A percentile compares a stretch with the other conserved stretches of the same genome.
phyloP scores from a whole-genome alignment of 2,113 vertebrate genomes.

The Emydura subglobosa region DNA sequence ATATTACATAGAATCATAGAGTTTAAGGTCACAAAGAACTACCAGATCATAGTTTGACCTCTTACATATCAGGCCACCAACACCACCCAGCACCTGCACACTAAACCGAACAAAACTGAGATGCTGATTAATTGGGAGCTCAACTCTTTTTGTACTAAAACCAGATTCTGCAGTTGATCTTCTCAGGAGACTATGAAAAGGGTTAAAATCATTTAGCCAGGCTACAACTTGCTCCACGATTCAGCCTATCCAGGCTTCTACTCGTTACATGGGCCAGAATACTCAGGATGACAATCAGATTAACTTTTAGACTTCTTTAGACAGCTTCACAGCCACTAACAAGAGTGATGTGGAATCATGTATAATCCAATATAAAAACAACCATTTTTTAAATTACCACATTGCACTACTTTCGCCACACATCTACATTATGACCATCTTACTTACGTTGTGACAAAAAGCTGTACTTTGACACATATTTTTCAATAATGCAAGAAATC shows the following conservation, averaged over 20 bases:
- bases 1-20: neutral
- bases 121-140: neutral
- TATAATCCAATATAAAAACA: neutral
- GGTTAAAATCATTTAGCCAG: neutral
- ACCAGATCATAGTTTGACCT: neutral
- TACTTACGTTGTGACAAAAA: neutral
- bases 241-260: neutral
- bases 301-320: neutral
- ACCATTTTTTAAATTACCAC: neutral
- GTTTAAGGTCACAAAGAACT: neutral
- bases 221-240: neutral
- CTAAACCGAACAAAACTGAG: neutral
- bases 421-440: neutral
- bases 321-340: neutral
- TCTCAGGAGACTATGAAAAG: neutral
- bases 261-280: neutral
- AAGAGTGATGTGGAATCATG: neutral
- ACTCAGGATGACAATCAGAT: neutral
- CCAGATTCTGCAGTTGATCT: neutral
- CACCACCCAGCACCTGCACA: neutral
- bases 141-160: neutral
- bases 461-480: neutral
- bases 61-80: neutral
- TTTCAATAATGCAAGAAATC: constrained; percentile 9
- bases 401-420: neutral